Base-by-base conservation (phyloP, 1,140 invertebrate species). In the Telenomus remus region DNA sequence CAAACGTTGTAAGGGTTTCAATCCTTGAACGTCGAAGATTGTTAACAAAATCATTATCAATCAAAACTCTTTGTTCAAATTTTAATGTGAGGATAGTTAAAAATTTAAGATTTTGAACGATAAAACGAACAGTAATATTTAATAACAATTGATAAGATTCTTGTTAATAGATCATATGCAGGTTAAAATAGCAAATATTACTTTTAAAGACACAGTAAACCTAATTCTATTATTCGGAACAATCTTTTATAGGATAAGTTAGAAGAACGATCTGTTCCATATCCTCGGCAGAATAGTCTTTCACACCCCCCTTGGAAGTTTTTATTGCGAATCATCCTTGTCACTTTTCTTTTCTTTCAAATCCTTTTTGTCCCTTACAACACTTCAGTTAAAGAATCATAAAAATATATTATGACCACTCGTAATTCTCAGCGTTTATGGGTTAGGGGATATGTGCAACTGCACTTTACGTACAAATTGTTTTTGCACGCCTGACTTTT, bases 321-420 rank as follows among this genome's bases (percentile, higher is more conserved):
- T 39, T 39, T 39, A 39, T 39, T 39, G n/a, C 37, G 37, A 39
- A n/a, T n/a, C n/a, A 39, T 39, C 37, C 37, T 39, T n/a, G 37
- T 39, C 37, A 39, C 37, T 39, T 39, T 35, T 39, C 37, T 39
- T 39, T 27, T 27, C 19, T 27, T 27, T 27, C 19, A 27, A 27
- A 27, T 39, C 37, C 9, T 39, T n/a, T 39, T 9, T 9, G 9
- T 39, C 9, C 37, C n/a, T 9, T 39, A 39, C 3, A 3, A 1
- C n/a, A 5, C 37, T 9, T 39, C 9, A 2, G 37, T n/a, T n/a
- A n/a, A 39, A n/a, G 37, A 39, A 39, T 39, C 37, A 9, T 39
- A 4, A 39, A 39, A 2, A 39, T 2, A 39, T 39, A 27, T 39
- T 11, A 39, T 9, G 37, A n/a, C 37, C 37, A 4, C 37, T 39